Conservation (phyloP, 1,140 invertebrate species). For the Caenorhabditis elegans region WBcel235 BX284606.5:7941501-7942000, state of each 20-base stretch:
- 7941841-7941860: too few species aligned
- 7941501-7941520: constrained; percentile 37
- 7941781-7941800: too few species aligned
- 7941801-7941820: too few species aligned
- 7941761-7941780: too few species aligned
- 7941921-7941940: constrained; percentile 29
- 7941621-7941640: constrained; percentile 21
- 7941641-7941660: neutral
- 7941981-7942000: neutral
- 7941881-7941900: too few species aligned
- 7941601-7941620: neutral
- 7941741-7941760: too few species aligned
- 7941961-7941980: constrained; percentile 22
- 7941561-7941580: neutral
- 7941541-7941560: neutral
- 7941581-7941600: neutral
- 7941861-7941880: too few species aligned
- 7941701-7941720: neutral
- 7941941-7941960: constrained; percentile 42
- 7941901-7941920: too few species aligned
- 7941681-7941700: constrained; percentile 43
- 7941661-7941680: constrained; percentile 34
- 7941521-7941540: constrained; percentile 29
- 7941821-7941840: too few species aligned
- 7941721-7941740: too few species aligned